These are phyloP conservation scores for Macrosiphum euphorbiae DNA, from an alignment of 2,888 invertebrate genomes.

Conservation along the genomic window DNA sequence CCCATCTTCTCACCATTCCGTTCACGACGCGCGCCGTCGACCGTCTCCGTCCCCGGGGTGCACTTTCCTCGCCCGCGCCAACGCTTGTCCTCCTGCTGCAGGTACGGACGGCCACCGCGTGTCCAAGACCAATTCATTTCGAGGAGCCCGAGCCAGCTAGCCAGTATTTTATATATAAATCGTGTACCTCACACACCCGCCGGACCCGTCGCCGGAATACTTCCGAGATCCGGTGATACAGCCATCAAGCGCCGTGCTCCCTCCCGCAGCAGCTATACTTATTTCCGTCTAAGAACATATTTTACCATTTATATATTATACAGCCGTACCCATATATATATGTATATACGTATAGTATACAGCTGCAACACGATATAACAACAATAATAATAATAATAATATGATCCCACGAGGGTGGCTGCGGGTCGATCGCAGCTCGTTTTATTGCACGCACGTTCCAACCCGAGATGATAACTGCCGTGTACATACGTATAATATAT, in stretches of 20 bases:
- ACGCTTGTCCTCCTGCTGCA: not conserved
- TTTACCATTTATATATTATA: not conserved
- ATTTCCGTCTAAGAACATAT: slow-evolving; percentile 14
- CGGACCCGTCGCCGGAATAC: not conserved
- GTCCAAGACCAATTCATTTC: slow-evolving; percentile 61
- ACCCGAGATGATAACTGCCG: not conserved
- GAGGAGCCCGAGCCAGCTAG: not conserved
- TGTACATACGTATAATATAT: not conserved
- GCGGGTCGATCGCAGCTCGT: not conserved
- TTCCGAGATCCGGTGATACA: not conserved
- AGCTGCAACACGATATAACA: not conserved
- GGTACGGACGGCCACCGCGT: slow-evolving; percentile 26
- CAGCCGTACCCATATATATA: not conserved
- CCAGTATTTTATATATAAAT: not conserved
- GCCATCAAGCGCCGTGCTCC: not conserved
- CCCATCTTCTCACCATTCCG: not conserved
- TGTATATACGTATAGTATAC: not conserved
- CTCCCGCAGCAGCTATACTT: not conserved
- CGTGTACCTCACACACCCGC: not conserved
- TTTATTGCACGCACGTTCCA: not conserved
- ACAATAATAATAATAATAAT: not conserved
- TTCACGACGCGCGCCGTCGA: not conserved
- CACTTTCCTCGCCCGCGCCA: slow-evolving; percentile 48
- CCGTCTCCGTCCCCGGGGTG: slow-evolving; percentile 54
- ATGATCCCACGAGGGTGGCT: not conserved